phyloP scores from a whole-genome alignment of 2,888 invertebrate genomes.

The Neelides folsomi region DNA sequence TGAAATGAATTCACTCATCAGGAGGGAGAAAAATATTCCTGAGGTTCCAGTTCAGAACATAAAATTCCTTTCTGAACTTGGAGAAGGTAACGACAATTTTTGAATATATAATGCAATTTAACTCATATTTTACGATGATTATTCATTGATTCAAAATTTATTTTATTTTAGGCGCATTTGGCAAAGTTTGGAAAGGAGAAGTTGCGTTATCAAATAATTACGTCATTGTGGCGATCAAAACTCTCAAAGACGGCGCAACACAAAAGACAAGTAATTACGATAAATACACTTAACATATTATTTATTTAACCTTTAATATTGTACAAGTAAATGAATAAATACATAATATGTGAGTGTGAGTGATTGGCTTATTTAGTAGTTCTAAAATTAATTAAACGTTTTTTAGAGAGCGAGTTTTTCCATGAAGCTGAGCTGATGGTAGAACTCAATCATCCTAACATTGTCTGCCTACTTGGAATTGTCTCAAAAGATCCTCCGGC shows the following conservation, averaged over 20 bases:
- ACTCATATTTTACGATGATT: not conserved
- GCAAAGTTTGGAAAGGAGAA: slow-evolving; percentile 90
- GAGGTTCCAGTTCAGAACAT: slow-evolving; percentile 77
- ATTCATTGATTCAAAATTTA: not conserved
- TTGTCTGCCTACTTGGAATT: slow-evolving; percentile 86
- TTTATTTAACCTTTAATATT: not conserved
- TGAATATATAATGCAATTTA: not conserved
- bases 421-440: slow-evolving; percentile 89
- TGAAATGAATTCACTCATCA: slow-evolving; percentile 66
- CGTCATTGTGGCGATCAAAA: slow-evolving; percentile 81
- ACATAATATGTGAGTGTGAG: too few relatives aligned
- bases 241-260: slow-evolving; percentile 81
- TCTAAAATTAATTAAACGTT: too few relatives aligned
- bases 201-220: slow-evolving; percentile 46
- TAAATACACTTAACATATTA: not conserved
- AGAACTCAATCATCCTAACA: slow-evolving; percentile 85
- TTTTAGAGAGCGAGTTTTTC: slow-evolving; percentile 54
- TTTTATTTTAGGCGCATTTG: slow-evolving; percentile 33
- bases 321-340: too few relatives aligned
- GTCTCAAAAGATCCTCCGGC: slow-evolving; percentile 80
- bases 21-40: slow-evolving; percentile 52
- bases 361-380: too few relatives aligned
- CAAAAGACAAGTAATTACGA: slow-evolving; percentile 54
- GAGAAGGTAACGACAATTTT: slow-evolving; percentile 52
- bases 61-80: slow-evolving; percentile 75